A percentile compares a stretch with the other conserved stretches of the same genome.
These are phyloP conservation scores for Hirtodrosophila alboralis DNA, from an alignment of 2,888 invertebrate species.

Conservation along the genomic window DNA sequence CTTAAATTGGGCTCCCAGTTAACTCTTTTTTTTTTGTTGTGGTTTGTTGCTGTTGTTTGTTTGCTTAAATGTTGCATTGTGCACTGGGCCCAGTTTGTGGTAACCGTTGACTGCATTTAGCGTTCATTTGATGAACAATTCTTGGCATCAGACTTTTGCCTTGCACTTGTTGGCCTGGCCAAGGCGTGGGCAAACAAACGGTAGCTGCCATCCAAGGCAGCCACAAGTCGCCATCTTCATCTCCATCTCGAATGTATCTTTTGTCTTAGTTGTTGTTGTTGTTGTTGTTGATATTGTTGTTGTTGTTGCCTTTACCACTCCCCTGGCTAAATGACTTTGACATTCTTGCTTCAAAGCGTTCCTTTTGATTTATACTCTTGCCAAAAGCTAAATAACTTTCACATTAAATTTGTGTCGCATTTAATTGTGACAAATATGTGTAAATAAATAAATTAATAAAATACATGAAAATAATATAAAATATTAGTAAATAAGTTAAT, in stretches of 20 bases:
- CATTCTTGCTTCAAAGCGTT: slow-evolving; percentile 66
- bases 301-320: slow-evolving; percentile 32
- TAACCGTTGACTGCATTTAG: slow-evolving; percentile 59
- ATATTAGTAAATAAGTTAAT: no score
- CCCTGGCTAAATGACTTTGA: slow-evolving; percentile 77
- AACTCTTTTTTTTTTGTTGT: slow-evolving; percentile 16
- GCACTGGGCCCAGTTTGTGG: slow-evolving; percentile 20
- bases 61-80: slow-evolving; percentile 80
- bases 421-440: no score
- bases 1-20: slow-evolving; percentile 71
- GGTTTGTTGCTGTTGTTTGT: slow-evolving; percentile 49
- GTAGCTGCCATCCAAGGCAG: slow-evolving; percentile 58
- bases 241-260: slow-evolving; percentile 48
- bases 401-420: not conserved
- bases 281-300: slow-evolving; percentile 13
- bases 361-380: slow-evolving; percentile 42
- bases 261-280: slow-evolving; percentile 22
- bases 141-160: slow-evolving; percentile 54
- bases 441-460: no score
- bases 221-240: slow-evolving; percentile 32
- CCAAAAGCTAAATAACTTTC: not conserved
- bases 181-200: slow-evolving; percentile 71
- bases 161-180: slow-evolving; percentile 68
- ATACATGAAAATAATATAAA: no score
- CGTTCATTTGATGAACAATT: slow-evolving; percentile 78